Conservation (phyloP, 2,113 vertebrate genomes). For the Piprites chloris region DNA sequence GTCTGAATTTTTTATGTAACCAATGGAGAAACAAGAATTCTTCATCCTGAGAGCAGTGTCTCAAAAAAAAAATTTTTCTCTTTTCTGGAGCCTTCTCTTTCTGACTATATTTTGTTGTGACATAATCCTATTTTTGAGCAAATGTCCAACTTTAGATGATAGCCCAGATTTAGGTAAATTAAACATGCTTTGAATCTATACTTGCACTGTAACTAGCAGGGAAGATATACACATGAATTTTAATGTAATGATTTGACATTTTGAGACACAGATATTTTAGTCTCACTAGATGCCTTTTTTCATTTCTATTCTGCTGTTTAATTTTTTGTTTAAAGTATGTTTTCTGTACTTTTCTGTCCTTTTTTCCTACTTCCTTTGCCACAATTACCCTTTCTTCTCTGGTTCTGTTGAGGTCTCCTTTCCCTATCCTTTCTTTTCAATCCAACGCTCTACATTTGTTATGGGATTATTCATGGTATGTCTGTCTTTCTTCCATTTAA, state of each 20-base stretch:
- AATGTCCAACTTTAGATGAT: neutral
- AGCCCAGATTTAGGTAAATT: neutral
- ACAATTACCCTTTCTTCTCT: neutral
- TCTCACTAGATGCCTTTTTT: neutral
- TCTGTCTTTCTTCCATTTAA: neutral
- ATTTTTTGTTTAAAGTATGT: neutral
- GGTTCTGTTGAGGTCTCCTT: neutral
- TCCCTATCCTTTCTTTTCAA: neutral
- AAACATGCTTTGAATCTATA: neutral
- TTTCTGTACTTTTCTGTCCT: neutral
- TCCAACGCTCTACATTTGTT: neutral
- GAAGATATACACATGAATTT: neutral
- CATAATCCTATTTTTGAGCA: neutral
- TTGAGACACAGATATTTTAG: neutral
- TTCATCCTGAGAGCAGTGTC: neutral
- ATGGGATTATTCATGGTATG: neutral
- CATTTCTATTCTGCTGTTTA: neutral
- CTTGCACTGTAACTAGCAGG: neutral
- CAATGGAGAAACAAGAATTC: neutral
- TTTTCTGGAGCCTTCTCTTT: neutral
- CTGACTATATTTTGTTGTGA: neutral
- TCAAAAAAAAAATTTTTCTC: neutral
- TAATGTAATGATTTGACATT: neutral
- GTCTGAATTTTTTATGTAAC: neutral
- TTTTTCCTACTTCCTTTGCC: neutral